Conservation (phyloP, 1,140 invertebrate species). For the Drosophila sp. region DNA sequence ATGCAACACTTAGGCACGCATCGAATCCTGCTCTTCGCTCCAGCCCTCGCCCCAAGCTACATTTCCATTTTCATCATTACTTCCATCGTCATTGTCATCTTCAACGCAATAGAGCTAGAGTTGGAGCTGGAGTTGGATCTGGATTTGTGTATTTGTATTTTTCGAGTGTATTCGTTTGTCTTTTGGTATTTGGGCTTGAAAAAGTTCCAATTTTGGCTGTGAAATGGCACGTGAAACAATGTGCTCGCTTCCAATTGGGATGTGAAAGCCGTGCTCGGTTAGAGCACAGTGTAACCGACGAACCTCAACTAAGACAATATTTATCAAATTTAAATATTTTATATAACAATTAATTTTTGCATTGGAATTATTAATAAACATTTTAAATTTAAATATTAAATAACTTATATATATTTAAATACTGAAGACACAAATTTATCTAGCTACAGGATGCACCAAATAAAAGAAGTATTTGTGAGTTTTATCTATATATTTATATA, state of each 20-base stretch:
- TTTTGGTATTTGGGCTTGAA: conserved; percentile 67
- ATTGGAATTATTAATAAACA: no score
- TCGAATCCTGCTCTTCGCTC: conserved; percentile 23
- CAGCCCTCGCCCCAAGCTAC: conserved; percentile 34
- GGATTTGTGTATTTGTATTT: conserved; percentile 66
- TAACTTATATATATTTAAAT: no score
- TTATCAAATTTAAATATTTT: no score
- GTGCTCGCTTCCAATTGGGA: conserved; percentile 35
- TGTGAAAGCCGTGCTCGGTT: neutral
- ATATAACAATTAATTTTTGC: no score
- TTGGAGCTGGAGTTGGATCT: conserved; percentile 46
- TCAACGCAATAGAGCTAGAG: conserved; percentile 26
- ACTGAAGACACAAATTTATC: no score
- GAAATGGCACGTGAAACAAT: conserved; percentile 81
- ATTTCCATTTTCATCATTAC: conserved; percentile 31
- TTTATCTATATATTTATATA: no score
- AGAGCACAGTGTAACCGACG: conserved; percentile 44
- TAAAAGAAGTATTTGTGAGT: no score
- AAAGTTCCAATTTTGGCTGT: conserved; percentile 79
- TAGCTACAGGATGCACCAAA: no score
- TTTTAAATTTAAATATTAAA: no score
- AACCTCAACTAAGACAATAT: no score
- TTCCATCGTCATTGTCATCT: conserved; percentile 23
- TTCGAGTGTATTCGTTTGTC: conserved; percentile 59
- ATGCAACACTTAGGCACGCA: conserved; percentile 82